Evolutionary conservation across 2,113 vertebrate genomes (phyloP).

Genomic region (Oncorhynchus nerka): DNA sequence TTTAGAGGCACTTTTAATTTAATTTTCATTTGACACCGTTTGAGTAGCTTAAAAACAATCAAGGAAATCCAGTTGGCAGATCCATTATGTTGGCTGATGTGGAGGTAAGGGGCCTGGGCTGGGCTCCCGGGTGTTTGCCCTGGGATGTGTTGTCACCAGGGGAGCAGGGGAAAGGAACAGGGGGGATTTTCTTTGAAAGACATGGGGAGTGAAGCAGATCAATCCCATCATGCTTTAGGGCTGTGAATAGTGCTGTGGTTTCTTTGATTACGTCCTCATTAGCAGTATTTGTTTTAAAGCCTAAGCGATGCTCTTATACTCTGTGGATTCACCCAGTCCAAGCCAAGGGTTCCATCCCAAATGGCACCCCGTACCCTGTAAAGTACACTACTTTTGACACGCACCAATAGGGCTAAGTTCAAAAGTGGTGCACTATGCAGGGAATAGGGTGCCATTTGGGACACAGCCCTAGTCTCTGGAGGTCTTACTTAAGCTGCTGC

Average conservation of each 20-base stretch:
- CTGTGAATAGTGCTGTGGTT: neutral
- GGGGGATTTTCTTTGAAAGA: neutral
- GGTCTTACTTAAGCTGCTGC: neutral
- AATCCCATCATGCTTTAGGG: conserved; percentile 1
- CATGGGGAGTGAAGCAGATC: neutral
- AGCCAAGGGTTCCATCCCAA: neutral
- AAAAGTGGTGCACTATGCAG: no score
- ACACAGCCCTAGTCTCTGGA: neutral
- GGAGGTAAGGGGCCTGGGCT: no score
- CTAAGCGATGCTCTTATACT: conserved; percentile 4
- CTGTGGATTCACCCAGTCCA: neutral
- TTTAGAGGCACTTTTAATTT: neutral
- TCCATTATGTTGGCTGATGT: neutral
- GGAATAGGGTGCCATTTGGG: no score
- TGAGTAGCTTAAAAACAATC: neutral
- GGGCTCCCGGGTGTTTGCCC: neutral
- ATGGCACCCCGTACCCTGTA: no score
- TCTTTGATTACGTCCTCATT: conserved; percentile 32
- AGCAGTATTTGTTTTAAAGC: conserved; percentile 19
- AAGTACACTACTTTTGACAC: no score
- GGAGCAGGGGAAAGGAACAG: neutral
- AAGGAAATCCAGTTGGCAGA: neutral
- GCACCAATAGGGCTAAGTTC: no score
- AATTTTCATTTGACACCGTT: neutral
- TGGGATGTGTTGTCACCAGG: neutral